Conservation (phyloP, 2,888 invertebrate genomes). For the Aromia moschata region DNA sequence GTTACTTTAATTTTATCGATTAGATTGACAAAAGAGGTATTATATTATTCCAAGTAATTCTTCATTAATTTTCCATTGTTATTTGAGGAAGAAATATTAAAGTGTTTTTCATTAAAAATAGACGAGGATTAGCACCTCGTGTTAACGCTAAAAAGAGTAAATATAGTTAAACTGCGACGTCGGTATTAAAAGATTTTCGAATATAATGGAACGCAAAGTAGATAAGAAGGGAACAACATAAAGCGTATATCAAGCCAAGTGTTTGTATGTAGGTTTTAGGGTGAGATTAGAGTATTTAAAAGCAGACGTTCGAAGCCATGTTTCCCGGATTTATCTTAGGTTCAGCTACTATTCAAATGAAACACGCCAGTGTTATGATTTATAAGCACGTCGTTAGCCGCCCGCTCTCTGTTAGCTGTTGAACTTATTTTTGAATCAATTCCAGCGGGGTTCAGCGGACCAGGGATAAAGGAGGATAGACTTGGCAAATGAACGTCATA, state of each 20-base stretch:
- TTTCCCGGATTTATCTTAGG: conserved; percentile 52
- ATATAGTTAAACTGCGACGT: conserved; percentile 3
- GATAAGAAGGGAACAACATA: conserved; percentile 41
- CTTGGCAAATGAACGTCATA: conserved; percentile 46
- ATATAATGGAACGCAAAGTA: conserved; percentile 23
- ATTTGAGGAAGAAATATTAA: too few species aligned
- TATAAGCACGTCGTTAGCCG: conserved; percentile 52
- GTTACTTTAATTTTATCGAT: too few species aligned
- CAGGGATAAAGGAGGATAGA: conserved; percentile 44
- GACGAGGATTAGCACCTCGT: background rate
- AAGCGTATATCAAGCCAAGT: conserved; percentile 47
- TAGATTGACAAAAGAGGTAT: too few species aligned
- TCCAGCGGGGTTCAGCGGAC: background rate
- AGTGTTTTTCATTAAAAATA: background rate
- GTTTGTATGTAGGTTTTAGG: conserved; percentile 49
- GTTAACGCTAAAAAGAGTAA: background rate
- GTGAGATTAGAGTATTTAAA: conserved; percentile 50
- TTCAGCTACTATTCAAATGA: conserved; percentile 54
- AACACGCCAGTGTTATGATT: conserved; percentile 54
- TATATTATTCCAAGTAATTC: too few species aligned
- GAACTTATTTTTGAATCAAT: conserved; percentile 34
- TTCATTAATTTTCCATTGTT: too few species aligned
- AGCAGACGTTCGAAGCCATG: conserved; percentile 48
- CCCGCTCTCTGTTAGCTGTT: conserved; percentile 34
- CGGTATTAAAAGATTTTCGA: conserved; percentile 24